Conservation (phyloP, 2,888 invertebrate species). For the Thymelicus lineola region DNA sequence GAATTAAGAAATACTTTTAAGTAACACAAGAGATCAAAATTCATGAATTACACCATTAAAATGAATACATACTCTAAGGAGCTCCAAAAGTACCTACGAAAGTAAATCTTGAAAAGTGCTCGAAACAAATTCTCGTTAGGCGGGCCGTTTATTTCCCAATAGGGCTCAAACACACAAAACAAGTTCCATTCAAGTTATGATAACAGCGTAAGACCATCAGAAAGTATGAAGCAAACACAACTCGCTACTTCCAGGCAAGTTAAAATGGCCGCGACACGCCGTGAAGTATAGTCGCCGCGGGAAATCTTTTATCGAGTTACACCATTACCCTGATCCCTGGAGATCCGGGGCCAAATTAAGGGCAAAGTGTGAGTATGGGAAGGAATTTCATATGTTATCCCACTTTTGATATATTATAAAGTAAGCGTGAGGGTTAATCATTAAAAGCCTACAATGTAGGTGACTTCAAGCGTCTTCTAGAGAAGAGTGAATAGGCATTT, state of each 20-base stretch:
- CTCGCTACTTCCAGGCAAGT: conserved; percentile 48
- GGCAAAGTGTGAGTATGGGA: conserved; percentile 23
- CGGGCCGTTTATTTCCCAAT: conserved; percentile 39
- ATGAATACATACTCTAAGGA: neutral
- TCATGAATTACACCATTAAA: neutral
- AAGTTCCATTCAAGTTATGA: conserved; percentile 49
- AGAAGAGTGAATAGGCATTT: no score
- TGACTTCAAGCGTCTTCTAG: no score
- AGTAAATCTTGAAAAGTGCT: neutral
- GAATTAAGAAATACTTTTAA: neutral
- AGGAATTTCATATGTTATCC: conserved; percentile 19
- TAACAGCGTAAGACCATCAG: conserved; percentile 49
- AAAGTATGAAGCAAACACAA: conserved; percentile 48
- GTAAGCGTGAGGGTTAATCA: no score
- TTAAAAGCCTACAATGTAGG: no score
- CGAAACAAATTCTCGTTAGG: conserved; percentile 24
- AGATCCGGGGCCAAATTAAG: conserved; percentile 40
- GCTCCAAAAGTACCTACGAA: neutral
- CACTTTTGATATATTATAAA: conserved; percentile 8
- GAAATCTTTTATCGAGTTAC: conserved; percentile 81
- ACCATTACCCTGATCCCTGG: conserved; percentile 59
- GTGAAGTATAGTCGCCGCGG: conserved; percentile 63
- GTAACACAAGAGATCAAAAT: neutral
- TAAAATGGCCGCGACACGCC: conserved; percentile 47
- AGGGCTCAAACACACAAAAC: conserved; percentile 42